These are phyloP conservation scores for Rhingia rostrata DNA, from an alignment of 2,888 invertebrate genomes.

Conservation along the genomic window DNA sequence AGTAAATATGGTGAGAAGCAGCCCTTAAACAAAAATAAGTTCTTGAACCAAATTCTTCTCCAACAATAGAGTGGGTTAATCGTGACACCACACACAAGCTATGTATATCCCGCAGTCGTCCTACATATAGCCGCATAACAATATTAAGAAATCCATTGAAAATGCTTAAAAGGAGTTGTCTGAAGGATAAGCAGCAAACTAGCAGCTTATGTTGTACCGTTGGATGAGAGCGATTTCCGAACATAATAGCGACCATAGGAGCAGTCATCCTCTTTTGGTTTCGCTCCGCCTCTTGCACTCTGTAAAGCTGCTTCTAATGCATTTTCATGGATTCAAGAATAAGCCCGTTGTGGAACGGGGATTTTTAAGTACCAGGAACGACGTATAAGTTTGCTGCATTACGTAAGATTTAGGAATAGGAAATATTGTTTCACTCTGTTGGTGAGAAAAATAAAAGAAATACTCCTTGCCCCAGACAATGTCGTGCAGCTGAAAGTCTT, in stretches of 20 bases:
- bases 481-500: neutral
- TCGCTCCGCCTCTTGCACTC: slow-evolving; percentile 5
- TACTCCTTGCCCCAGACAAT: neutral
- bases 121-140: neutral
- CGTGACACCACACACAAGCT: slow-evolving; percentile 6
- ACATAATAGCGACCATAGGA: slow-evolving; percentile 58
- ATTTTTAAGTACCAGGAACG: slow-evolving; percentile 12
- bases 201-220: slow-evolving; percentile 67
- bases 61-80: slow-evolving; percentile 52
- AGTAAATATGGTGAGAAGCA: slow-evolving; percentile 23
- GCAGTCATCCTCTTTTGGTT: slow-evolving; percentile 36
- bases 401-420: neutral
- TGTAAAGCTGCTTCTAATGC: slow-evolving; percentile 31
- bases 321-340: slow-evolving; percentile 50
- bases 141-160: slow-evolving; percentile 46
- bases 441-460: neutral
- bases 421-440: slow-evolving; percentile 6
- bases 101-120: neutral
- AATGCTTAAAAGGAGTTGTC: slow-evolving; percentile 55
- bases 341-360: slow-evolving; percentile 33
- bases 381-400: slow-evolving; percentile 1
- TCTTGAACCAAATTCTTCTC: slow-evolving; percentile 36
- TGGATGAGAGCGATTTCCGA: slow-evolving; percentile 37
- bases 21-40: slow-evolving; percentile 2
- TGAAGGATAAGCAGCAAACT: slow-evolving; percentile 71